phyloP scores from a whole-genome alignment of 2,113 vertebrate species.

The Anguilla rostrata region DNA sequence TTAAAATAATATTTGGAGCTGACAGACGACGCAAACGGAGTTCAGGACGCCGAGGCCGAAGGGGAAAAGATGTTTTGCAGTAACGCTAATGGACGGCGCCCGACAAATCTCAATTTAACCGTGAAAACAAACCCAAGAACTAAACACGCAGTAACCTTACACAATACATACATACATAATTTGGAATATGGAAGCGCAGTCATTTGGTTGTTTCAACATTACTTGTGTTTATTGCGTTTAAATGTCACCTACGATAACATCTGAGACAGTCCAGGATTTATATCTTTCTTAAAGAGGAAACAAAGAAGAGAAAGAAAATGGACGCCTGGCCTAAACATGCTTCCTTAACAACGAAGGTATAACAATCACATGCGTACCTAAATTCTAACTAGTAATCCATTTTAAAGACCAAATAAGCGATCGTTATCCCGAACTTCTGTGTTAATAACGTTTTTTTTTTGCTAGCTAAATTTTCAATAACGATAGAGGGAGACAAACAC shows the following conservation, averaged over 20 bases:
- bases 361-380: constrained; percentile 30
- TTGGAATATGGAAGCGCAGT: neutral
- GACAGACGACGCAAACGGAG: neutral
- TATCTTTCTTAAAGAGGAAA: constrained; percentile 70
- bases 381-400: constrained; percentile 16
- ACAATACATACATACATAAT: neutral
- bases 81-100: neutral
- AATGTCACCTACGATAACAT: neutral
- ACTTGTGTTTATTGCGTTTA: neutral
- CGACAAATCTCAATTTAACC: neutral
- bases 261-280: constrained; percentile 61
- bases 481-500: constrained; percentile 99
- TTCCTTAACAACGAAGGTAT: constrained; percentile 45
- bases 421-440: constrained; percentile 54
- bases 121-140: neutral
- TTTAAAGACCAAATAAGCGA: constrained; percentile 23
- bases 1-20: neutral
- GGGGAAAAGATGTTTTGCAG: neutral
- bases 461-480: constrained; percentile 72
- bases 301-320: constrained; percentile 84
- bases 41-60: neutral
- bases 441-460: constrained; percentile 70
- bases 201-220: neutral
- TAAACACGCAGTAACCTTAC: neutral
- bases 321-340: constrained; percentile 80